These are phyloP conservation scores for Ariolimax columbianus DNA, from an alignment of 2,888 invertebrate genomes.

Conservation along the genomic window DNA sequence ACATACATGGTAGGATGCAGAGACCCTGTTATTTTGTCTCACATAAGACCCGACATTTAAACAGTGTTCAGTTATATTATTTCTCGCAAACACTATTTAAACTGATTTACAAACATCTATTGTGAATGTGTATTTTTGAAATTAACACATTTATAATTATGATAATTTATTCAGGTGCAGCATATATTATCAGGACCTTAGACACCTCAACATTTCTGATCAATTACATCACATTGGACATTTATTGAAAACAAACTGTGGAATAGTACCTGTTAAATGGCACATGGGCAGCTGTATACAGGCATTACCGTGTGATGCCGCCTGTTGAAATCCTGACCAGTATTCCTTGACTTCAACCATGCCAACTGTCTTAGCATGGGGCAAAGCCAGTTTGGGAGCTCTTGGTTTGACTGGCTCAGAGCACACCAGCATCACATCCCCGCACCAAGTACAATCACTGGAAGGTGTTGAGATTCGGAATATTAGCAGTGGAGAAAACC, in stretches of 20 bases:
- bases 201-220: background rate
- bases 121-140: too few species aligned
- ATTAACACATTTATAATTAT: too few species aligned
- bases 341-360: constrained; percentile 41
- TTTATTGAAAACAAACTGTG: background rate
- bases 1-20: too few species aligned
- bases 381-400: constrained; percentile 87
- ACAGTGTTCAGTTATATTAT: too few species aligned
- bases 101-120: too few species aligned
- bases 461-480: constrained; percentile 61
- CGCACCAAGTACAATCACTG: constrained; percentile 77
- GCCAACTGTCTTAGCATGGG: constrained; percentile 83
- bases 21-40: too few species aligned
- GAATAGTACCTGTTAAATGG: background rate
- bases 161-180: constrained; percentile 1
- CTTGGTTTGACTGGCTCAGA: constrained; percentile 88
- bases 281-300: background rate
- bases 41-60: too few species aligned
- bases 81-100: too few species aligned
- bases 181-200: background rate
- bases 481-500: constrained; percentile 88
- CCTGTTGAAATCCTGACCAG: background rate
- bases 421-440: constrained; percentile 83
- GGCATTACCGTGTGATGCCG: background rate
- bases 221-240: background rate